A percentile compares a stretch with the other conserved stretches of the same genome.
phyloP scores from a whole-genome alignment of 2,888 invertebrate species.

The Hirudinaria manillensis region DNA sequence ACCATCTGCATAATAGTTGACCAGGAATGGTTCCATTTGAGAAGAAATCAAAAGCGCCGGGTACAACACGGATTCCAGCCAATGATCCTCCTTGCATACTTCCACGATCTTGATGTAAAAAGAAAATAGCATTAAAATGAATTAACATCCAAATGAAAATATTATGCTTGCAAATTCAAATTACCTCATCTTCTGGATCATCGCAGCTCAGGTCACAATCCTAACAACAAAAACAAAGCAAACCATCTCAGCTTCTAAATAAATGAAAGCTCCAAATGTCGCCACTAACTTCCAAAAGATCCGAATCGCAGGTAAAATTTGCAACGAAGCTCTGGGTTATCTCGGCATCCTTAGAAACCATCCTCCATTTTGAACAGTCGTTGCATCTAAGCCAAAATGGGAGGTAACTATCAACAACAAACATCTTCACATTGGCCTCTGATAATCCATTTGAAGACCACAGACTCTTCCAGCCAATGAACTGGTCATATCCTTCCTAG shows the following conservation, averaged over 20 bases:
- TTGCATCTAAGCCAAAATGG: conserved; percentile 55
- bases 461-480: conserved; percentile 28
- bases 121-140: background rate
- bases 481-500: conserved; percentile 29
- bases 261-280: background rate
- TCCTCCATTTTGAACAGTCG: conserved; percentile 53
- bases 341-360: conserved; percentile 45
- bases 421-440: conserved; percentile 47
- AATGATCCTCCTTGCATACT: conserved; percentile 43
- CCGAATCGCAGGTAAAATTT: conserved; percentile 44
- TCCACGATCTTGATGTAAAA: conserved; percentile 44
- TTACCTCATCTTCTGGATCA: conserved; percentile 10
- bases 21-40: conserved; percentile 51
- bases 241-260: background rate
- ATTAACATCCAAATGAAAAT: background rate
- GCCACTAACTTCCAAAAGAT: background rate
- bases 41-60: conserved; percentile 50
- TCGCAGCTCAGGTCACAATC: background rate
- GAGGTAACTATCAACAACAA: conserved; percentile 49
- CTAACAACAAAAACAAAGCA: background rate
- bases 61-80: conserved; percentile 45
- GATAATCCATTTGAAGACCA: conserved; percentile 43
- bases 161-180: background rate
- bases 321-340: conserved; percentile 43
- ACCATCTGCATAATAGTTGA: conserved; percentile 51